Evolutionary conservation across 2,797 vertebrate species (phyloP).

Genomic region (Sciurus vulgaris): DNA sequence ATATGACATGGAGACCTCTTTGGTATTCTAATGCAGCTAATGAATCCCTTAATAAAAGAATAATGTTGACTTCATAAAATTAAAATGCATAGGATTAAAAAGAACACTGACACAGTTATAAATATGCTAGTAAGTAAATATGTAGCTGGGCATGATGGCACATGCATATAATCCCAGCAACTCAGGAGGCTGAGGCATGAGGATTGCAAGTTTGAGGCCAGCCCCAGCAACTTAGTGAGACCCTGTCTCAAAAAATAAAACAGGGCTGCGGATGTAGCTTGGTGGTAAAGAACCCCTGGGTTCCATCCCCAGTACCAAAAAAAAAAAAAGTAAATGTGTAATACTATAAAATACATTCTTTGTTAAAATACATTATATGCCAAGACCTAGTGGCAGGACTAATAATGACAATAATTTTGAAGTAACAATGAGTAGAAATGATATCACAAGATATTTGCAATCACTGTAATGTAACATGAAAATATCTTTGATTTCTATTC

Average conservation of each 20-base stretch:
- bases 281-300: too few relatives aligned
- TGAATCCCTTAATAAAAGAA: background rate
- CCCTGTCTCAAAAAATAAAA: too few relatives aligned
- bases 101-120: background rate
- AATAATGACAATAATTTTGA: background rate
- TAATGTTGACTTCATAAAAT: slow-evolving; percentile 32
- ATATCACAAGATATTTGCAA: background rate
- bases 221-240: too few relatives aligned
- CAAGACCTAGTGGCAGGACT: background rate
- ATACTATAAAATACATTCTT: background rate
- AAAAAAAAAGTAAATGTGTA: background rate
- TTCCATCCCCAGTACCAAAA: too few relatives aligned
- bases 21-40: background rate
- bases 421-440: background rate
- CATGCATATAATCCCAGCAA: too few relatives aligned
- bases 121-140: background rate
- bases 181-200: too few relatives aligned
- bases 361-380: background rate
- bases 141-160: too few relatives aligned
- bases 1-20: background rate
- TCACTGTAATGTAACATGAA: background rate
- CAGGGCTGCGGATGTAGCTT: too few relatives aligned
- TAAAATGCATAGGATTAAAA: background rate
- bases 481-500: slow-evolving; percentile 20
- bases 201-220: too few relatives aligned